phyloP scores from a whole-genome alignment of 2,888 invertebrate genomes.

The Microctonus hyperodae region DNA sequence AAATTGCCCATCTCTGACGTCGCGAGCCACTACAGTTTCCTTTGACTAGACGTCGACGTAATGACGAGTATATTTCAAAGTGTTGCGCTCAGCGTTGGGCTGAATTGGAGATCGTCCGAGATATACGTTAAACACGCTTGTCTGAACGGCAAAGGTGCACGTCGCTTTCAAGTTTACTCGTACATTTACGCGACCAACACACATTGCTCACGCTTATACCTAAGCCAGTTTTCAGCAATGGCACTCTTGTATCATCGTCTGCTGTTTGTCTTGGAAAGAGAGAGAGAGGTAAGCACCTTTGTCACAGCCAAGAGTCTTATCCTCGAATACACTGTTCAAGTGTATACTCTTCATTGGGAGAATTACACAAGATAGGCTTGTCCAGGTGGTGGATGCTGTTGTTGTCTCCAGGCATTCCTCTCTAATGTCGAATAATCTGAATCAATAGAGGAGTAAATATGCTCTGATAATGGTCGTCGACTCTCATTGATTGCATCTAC shows the following conservation, averaged over 20 bases:
- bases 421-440: conserved; percentile 87
- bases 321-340: conserved; percentile 3
- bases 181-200: conserved; percentile 12
- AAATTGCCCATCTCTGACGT: conserved; percentile 32
- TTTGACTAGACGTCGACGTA: conserved; percentile 44
- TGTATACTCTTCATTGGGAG: conserved; percentile 13
- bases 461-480: conserved; percentile 80
- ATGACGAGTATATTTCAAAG: conserved; percentile 34
- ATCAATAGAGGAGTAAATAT: conserved; percentile 90
- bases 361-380: conserved; percentile 64
- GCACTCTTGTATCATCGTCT: conserved; percentile 6
- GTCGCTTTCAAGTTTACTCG: conserved; percentile 17
- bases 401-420: conserved; percentile 69
- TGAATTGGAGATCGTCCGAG: conserved; percentile 9
- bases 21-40: conserved; percentile 33
- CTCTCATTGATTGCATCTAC: conserved; percentile 51
- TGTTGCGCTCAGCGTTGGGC: conserved; percentile 15
- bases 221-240: conserved; percentile 6
- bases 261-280: background rate
- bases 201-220: background rate
- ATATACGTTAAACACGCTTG: conserved; percentile 10
- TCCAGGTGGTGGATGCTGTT: conserved; percentile 63
- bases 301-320: background rate
- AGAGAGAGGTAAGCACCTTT: background rate
- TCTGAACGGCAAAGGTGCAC: conserved; percentile 4